Evolutionary conservation across 53 echinoderm and acorn worm genomes (phyloP).

Genomic region (Paracentrotus lividus): DNA sequence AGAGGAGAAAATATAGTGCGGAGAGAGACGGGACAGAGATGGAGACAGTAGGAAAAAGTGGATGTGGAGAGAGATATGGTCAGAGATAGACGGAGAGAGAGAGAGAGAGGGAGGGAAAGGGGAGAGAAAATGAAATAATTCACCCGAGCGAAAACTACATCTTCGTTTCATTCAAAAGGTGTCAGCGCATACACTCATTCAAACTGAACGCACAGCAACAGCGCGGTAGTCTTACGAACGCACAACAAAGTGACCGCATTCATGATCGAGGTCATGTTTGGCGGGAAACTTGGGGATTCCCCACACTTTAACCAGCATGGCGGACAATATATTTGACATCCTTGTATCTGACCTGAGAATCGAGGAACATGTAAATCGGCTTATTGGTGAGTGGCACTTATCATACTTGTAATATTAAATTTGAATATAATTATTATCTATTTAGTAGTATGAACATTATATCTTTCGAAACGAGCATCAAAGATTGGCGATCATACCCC

Average conservation of each 20-base stretch:
- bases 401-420: no score
- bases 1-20: neutral
- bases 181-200: no score
- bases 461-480: no score
- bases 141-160: neutral
- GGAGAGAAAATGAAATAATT: neutral
- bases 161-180: neutral
- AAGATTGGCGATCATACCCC: no score
- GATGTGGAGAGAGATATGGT: neutral
- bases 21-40: neutral
- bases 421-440: no score
- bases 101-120: neutral
- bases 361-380: neutral
- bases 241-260: neutral
- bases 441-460: no score
- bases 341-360: neutral
- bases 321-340: neutral
- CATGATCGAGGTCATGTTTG: neutral
- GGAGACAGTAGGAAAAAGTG: neutral
- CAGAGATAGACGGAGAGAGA: neutral
- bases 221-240: neutral
- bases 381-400: neutral
- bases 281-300: neutral
- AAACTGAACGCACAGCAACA: neutral
- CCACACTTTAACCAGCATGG: neutral